Evolutionary conservation across 1,140 invertebrate genomes (phyloP).

Genomic region (Ditylenchus dipsaci): DNA sequence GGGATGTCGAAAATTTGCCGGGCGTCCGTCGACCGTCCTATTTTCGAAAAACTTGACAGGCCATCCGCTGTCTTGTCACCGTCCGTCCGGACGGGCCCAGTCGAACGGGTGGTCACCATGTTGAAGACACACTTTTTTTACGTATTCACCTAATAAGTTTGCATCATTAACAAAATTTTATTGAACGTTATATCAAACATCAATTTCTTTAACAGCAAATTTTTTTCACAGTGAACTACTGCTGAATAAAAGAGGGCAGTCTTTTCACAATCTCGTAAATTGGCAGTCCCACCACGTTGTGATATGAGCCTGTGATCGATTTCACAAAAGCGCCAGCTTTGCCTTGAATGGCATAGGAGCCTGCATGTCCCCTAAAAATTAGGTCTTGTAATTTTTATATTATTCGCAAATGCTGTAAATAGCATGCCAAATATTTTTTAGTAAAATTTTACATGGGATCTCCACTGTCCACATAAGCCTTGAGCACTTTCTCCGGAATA

Average conservation of each 20-base stretch:
- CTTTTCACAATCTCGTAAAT: constrained; percentile 71
- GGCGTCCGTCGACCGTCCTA: no score
- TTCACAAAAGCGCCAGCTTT: constrained; percentile 78
- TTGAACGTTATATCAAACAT: no score
- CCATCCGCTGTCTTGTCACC: no score
- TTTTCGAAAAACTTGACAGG: no score
- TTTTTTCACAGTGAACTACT: no score
- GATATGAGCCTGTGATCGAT: constrained; percentile 81
- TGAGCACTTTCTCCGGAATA: constrained; percentile 71
- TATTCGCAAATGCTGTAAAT: neutral
- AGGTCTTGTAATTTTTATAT: neutral
- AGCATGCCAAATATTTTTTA: neutral
- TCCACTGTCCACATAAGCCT: constrained; percentile 75
- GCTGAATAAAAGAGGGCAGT: constrained; percentile 58
- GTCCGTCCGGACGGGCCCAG: no score
- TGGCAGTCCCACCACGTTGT: constrained; percentile 87
- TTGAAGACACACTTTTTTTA: no score
- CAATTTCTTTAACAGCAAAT: no score
- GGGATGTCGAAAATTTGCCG: no score
- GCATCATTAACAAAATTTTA: no score
- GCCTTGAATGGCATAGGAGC: constrained; percentile 87
- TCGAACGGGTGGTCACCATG: no score
- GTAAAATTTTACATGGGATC: constrained; percentile 74
- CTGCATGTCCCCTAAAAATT: constrained; percentile 76
- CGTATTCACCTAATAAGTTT: no score